Evolutionary conservation across 2,797 vertebrate species (phyloP), one percentile per base, ranked within the genome.

Genomic region (Sciurus carolinensis): DNA sequence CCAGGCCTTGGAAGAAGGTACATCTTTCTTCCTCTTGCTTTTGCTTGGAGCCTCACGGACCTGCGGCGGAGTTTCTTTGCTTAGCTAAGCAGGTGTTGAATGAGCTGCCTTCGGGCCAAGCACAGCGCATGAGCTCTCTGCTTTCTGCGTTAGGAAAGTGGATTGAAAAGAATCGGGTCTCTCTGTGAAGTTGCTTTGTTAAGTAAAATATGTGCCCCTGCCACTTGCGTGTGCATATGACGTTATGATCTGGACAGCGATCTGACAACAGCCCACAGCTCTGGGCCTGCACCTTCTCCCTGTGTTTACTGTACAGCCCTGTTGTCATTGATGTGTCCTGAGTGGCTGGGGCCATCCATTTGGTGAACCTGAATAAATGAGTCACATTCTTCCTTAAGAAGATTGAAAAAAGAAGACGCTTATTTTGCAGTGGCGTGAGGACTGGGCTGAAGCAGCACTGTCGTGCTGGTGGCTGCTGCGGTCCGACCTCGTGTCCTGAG

Each of bases 401-500:
- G 67, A 42, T 66, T 33, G 7, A 20, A 18, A 22, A 20, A 57
- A 57, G 54, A 57, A 57, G 54, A 57, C 39, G 39, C 3, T 57
- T 7, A 1, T 57, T 57, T 47, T 30, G 18, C 8, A 26, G 0
- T 4, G 10, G 26, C 1, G 0, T 0, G 18, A 52, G 28, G 22
- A 1, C 42, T 1, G 7, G 20, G 22, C 13, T 2, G 50, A n/a
- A 57, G 30, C 5, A 15, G 6, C 20, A 0, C 7, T 30, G 44
- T 0, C 4, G 33, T 18, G 26, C 0, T 2, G 15, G 84, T 3
- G 5, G 7, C 0, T 2, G 67, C 44, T 20, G 22, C 0, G 9
- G 8, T 47, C 8, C 10, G 4, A 52, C 14, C 22, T 57, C n/a
- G 62, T 28, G 39, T 20, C 1, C 2, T 1, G 10, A 0, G 6